A percentile compares a stretch with the other conserved stretches of the same genome.
Evolutionary conservation across 64 coral and sea anemone species (phyloP).

Genomic region (Stichodactyla mertensii): DNA sequence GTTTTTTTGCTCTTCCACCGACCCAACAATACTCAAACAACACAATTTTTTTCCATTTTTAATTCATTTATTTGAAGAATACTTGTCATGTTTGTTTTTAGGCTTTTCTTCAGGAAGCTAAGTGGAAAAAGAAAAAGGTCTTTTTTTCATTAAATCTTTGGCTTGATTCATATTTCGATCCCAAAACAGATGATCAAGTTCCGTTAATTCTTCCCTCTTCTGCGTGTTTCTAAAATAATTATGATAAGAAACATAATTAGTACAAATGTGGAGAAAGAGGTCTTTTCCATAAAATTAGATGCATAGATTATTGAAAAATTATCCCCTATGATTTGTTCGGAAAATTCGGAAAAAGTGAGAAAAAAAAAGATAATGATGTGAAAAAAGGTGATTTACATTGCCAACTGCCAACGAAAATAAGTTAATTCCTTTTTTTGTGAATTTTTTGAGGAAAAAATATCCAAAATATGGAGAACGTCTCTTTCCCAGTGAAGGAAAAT

Average conservation of each 20-base stretch:
- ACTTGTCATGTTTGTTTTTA: too few relatives aligned
- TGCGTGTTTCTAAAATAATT: background rate
- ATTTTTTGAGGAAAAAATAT: background rate
- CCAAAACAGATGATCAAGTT: background rate
- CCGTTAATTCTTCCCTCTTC: background rate
- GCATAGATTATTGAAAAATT: too few relatives aligned
- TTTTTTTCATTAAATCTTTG: too few relatives aligned
- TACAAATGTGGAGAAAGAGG: background rate
- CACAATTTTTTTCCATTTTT: background rate
- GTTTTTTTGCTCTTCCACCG: background rate
- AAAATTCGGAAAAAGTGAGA: too few relatives aligned
- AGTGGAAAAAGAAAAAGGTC: too few relatives aligned
- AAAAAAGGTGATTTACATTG: too few relatives aligned
- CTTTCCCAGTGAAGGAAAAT: background rate
- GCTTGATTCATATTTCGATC: too few relatives aligned
- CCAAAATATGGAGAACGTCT: background rate
- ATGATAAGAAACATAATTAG: background rate
- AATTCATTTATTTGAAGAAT: background rate
- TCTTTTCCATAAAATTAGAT: background rate
- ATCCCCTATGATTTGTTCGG: too few relatives aligned
- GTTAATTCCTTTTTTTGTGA: too few relatives aligned
- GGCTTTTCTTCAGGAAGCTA: too few relatives aligned
- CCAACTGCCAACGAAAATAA: too few relatives aligned
- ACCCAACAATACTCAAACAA: background rate
- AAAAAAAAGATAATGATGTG: too few relatives aligned